Conservation (phyloP, 2,113 vertebrate genomes). For the Python bivittatus region DNA sequence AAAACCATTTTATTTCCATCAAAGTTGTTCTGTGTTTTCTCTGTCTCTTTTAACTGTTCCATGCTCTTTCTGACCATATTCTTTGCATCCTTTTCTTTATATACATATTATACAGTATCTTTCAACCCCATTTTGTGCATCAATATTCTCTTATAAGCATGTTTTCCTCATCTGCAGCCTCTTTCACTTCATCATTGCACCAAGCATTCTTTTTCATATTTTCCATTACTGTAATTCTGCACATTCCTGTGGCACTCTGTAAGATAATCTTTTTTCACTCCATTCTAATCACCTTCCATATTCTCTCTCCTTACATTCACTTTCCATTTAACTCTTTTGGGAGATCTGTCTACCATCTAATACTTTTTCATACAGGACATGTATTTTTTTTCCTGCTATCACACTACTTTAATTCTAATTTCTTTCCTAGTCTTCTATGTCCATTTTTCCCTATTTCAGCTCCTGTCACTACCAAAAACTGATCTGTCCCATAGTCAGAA, state of each 20-base stretch:
- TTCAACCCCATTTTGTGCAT: neutral
- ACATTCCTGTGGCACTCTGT: neutral
- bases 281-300: neutral
- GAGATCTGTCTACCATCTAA: neutral
- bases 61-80: neutral
- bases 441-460: too few species aligned
- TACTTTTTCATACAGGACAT: neutral
- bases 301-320: neutral
- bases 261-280: neutral
- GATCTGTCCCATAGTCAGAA: neutral
- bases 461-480: too few species aligned
- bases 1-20: neutral
- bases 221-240: neutral
- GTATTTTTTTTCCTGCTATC: too few species aligned
- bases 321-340: neutral
- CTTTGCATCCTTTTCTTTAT: neutral
- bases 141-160: neutral
- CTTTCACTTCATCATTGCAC: neutral
- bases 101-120: neutral
- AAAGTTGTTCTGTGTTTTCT: neutral
- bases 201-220: neutral
- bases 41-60: neutral
- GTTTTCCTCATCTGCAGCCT: neutral
- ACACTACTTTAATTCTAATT: too few species aligned
- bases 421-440: too few species aligned